Base-by-base conservation (phyloP, 2,888 invertebrate species). In the Parnassius apollo region DNA sequence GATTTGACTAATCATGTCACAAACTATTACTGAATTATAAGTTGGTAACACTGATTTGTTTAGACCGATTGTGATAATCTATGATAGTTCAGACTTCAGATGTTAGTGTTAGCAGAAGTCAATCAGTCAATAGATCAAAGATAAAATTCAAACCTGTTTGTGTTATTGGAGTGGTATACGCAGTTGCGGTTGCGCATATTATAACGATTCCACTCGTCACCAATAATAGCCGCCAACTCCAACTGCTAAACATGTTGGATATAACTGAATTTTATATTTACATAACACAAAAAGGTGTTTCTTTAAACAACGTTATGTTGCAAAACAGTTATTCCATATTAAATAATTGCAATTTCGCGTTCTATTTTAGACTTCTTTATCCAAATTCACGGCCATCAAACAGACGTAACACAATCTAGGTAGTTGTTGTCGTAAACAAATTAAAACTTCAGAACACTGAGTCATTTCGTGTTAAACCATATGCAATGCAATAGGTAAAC, bases 391-490 rank as follows among this genome's bases (percentile, higher is more conserved):
- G 70, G 66, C 73, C 69, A 71, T 72, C 73, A 69, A 74, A 71
- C 72, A 72, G 76, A 80, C 83, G 87, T 83, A 83, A 79, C 82
- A 75, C 82, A 75, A 73, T 75, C 75, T 75, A 73, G 74, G 80
- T 79, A 84, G 86, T 83, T 81, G 73, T 73, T 75, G 69, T 71
- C 71, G 75, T 77, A 79, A 82, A 83, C 85, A 85, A 83, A 80
- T 78, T 74, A 78, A 80, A 81, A 78, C 80, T 80, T 69, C 66
- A 72, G 77, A 83, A 78, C 88, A 89, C 87, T 86, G 82, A 85
- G 79, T 86, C 88, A 88, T 85, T 82, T 79, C 77, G 71, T 75
- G 74, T 82, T 75, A 65, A 72, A 77, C 74, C 74, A 75, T 77
- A 76, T 75, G 74, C 75, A 72, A 71, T 13, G 13, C 50, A 45